A percentile compares a stretch with the other conserved stretches of the same genome.
Conservation (phyloP, 2,888 invertebrate genomes). For the Drosophila villosipedis region DNA sequence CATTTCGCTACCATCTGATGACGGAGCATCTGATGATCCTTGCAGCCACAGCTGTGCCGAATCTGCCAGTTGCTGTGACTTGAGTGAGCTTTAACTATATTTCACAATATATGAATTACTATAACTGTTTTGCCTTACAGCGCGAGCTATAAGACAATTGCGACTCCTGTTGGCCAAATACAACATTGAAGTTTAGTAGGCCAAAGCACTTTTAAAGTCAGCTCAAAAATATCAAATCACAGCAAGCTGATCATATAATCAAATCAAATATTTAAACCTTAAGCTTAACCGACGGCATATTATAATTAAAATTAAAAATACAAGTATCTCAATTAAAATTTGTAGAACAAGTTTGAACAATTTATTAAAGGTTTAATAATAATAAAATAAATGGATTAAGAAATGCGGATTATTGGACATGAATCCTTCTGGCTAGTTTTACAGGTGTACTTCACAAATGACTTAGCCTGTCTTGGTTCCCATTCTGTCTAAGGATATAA, state of each 20-base stretch:
- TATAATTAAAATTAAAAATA: conserved; percentile 27
- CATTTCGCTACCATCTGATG: background rate
- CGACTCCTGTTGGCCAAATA: conserved; percentile 82
- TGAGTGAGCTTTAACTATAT: conserved; percentile 39
- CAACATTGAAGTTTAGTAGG: conserved; percentile 68
- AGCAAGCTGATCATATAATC: conserved; percentile 9
- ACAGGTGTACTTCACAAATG: background rate
- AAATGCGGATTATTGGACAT: background rate
- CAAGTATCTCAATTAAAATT: conserved; percentile 60
- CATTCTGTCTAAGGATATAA: too few relatives aligned
- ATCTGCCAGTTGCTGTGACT: conserved; percentile 53
- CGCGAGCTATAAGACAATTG: conserved; percentile 82
- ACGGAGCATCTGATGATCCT: conserved; percentile 3
- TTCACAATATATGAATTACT: background rate
- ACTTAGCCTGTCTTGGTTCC: background rate
- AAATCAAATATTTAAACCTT: conserved; percentile 1
- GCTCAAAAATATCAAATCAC: background rate
- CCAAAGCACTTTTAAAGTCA: conserved; percentile 13
- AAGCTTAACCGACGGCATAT: background rate
- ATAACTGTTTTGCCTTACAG: conserved; percentile 54
- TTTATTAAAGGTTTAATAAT: conserved; percentile 59
- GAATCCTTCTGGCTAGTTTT: background rate
- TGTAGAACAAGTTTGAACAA: conserved; percentile 62
- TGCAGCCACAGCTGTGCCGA: conserved; percentile 46
- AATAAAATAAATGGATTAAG: background rate